Evolutionary conservation across 1,140 invertebrate genomes (phyloP), one percentile per base, ranked within the genome.

Genomic region (Cylas formicarius): DNA sequence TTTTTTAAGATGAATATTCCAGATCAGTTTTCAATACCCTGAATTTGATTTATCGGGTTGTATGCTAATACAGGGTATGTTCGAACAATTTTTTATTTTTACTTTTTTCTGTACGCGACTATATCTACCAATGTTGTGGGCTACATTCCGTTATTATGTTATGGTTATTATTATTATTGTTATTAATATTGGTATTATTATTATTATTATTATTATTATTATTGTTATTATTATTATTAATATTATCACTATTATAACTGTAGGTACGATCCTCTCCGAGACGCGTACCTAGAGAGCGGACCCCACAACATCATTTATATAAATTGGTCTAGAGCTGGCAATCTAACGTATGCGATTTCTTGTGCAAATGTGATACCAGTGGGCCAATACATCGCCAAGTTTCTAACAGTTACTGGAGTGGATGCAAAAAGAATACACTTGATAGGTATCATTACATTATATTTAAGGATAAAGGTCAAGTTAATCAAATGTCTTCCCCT

Each of bases 261-360:
- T 20, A 46, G 44, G 44, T 56, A 44, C 20, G 21, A 24, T 23
- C 21, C 36, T 16, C 26, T 52, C 11, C 51, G 44, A 43, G 26
- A 50, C 1, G 74, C 66, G 1, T 77, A 73, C 52, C 62, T 78
- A 39, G 26, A 69, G 34, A 64, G 70, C 22, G 66, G 67, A 23
- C 59, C 75, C 24, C 74, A 77, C 58, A 81, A 81, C 43, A 61
- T 82, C 1, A 72, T 82, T 29, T 71, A 72, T 8, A 65, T 80
- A 0, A 75, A 82, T 53, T 82, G 57, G 57, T 44, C 44, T 0
- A 35, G 34, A 17, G 44, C 52, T 16, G 55, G 32, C 2, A 41
- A 42, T 18, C 33, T 48, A 28, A 29, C 32, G 10, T 56, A 52
- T 27, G 11, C 16, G 14, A 34, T 45, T 6, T 55, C 55, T 2